phyloP scores from a whole-genome alignment of 2,888 invertebrate species.

The Plebejus melissa region DNA sequence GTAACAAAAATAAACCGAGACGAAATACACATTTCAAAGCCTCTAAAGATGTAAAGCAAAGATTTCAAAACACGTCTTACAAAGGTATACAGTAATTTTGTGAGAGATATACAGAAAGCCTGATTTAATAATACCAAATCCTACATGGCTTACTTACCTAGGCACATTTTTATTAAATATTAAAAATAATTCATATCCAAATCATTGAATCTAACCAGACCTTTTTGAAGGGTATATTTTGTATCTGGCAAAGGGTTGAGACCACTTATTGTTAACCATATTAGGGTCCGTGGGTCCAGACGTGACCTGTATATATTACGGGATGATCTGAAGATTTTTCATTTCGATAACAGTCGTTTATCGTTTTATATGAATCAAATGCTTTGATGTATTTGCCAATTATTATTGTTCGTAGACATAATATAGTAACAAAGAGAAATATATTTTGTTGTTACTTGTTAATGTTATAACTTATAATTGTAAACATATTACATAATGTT shows the following conservation, averaged over 20 bases:
- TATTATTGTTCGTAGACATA: not conserved
- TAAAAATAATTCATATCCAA: not conserved
- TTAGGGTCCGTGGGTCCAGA: not conserved
- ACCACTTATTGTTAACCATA: slow-evolving; percentile 11
- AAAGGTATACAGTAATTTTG: not conserved
- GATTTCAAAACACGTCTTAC: not conserved
- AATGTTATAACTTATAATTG: not conserved
- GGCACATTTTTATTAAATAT: not conserved
- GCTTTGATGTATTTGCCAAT: slow-evolving; percentile 13
- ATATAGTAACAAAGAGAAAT: not conserved
- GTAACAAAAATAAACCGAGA: too few relatives aligned
- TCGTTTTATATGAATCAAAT: not conserved
- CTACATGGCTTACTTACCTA: not conserved
- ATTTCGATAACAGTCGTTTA: not conserved
- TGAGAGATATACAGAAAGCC: not conserved
- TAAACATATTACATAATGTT: too few relatives aligned
- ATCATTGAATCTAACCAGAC: not conserved
- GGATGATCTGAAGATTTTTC: not conserved
- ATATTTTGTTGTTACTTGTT: not conserved
- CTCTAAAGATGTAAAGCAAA: too few relatives aligned
- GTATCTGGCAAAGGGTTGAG: not conserved
- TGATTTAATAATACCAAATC: not conserved
- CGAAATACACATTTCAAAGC: not conserved
- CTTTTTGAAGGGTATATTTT: not conserved
- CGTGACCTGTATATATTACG: slow-evolving; percentile 11